Evolutionary conservation across 2,888 invertebrate genomes (phyloP), one percentile per base, ranked within the genome.

Genomic region (Polietes domitor): DNA sequence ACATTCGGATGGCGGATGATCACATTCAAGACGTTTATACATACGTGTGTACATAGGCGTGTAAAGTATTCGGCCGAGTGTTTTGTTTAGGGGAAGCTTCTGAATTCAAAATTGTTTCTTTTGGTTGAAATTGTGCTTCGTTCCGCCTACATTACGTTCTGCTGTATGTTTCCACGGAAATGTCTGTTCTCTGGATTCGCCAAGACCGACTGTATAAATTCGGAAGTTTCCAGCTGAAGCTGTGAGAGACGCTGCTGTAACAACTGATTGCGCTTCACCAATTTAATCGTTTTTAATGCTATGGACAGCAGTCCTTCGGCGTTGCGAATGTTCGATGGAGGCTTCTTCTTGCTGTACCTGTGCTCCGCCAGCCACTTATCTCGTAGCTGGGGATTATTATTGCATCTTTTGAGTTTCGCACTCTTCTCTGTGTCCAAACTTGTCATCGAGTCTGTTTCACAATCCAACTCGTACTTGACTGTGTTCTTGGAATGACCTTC

Each of bases 281-380:
- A 91, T 12, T 93, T 93, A 53, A 95, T 93, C 0, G 95, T 95
- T 88, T 94, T 94, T 90, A 94, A 93, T 4, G 95, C 95, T 6
- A 95, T 93, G 74, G 94, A 94, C 32, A 95, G 90, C 55, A 95
- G 93, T 9, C 94, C 94, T 80, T 93, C 92, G 10, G 88, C 88
- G 80, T 88, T 87, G 10, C 50, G 43, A 53, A 70, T n/a, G 19
- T 55, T 73, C 15, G n/a, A 63, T 2, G 68, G 21, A 9, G 75
- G 21, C 24, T 80, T 80, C 37, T n/a, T 28, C 17, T 43, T 58
- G 43, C n/a, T 63, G 24, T 86, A 82, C 1, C 37, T 9, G 5
- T 85, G 82, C 19, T 85, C 84, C 19, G 53, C 70, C 17, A 73
- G 53, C 5, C 70, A 17, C 73, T 77, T 80, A 50, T 80, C 80